Conservation (phyloP, 1,140 invertebrate genomes). For the Neodiprion pinetum region DNA sequence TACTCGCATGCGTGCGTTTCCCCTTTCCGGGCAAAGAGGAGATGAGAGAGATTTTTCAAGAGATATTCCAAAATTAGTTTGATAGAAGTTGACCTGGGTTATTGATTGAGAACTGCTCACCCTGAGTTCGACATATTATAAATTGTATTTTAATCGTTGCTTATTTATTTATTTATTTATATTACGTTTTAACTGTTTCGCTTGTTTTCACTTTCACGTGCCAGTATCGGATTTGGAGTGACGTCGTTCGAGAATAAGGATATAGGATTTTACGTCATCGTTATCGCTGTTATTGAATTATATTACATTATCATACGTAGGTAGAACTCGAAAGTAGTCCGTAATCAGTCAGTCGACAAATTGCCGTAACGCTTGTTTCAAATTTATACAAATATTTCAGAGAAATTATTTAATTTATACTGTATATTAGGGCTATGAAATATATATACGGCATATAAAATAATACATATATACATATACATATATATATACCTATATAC, state of each 20-base stretch:
- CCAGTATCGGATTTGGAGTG: not conserved
- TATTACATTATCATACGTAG: too few species aligned
- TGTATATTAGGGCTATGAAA: not conserved
- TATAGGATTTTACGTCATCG: not conserved
- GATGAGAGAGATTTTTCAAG: not conserved
- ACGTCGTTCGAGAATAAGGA: not conserved
- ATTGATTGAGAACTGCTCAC: too few species aligned
- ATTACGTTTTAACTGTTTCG: not conserved
- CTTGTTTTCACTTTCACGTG: not conserved
- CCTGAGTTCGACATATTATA: conserved; percentile 11
- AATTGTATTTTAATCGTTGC: conserved; percentile 4
- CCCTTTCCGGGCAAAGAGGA: too few species aligned
- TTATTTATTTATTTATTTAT: conserved; percentile 28
- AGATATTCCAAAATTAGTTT: conserved; percentile 5
- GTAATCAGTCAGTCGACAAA: not conserved
- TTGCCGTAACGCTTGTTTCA: not conserved
- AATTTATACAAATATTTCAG: not conserved
- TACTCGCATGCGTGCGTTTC: not conserved
- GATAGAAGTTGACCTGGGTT: not conserved
- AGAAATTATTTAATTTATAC: too few species aligned
- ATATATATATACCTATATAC: not conserved
- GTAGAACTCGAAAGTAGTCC: too few species aligned
- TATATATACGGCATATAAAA: not conserved
- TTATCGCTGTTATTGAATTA: not conserved
- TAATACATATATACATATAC: not conserved